Percentiles rank a stretch among this genome's conserved stretches.
Conservation (phyloP, 2,888 invertebrate genomes). For the Vesta saturnalis region DNA sequence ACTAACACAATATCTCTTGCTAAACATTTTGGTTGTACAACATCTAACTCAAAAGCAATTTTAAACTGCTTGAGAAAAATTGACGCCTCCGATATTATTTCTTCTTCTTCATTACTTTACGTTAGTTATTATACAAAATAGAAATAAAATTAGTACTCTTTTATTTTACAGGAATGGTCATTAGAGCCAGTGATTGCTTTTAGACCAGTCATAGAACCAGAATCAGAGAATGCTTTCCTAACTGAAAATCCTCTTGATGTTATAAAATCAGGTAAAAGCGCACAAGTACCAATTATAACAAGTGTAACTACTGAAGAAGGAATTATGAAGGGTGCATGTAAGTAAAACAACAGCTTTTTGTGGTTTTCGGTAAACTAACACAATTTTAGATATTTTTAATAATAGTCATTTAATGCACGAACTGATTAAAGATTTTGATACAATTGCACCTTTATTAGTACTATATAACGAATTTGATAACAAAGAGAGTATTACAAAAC, state of each 20-base stretch:
- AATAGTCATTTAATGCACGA: not conserved
- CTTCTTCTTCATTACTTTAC: no score
- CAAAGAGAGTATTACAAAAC: not conserved
- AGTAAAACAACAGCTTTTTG: no score
- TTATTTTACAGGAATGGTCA: constrained; percentile 73
- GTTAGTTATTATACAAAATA: no score
- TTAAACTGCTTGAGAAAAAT: no score
- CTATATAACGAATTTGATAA: not conserved
- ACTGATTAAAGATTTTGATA: not conserved
- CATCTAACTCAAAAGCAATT: no score
- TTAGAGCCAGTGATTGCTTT: constrained; percentile 84
- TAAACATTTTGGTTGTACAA: no score
- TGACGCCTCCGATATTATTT: no score
- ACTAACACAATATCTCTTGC: no score
- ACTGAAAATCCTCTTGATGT: constrained; percentile 68
- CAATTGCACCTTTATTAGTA: not conserved
- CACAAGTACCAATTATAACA: constrained; percentile 74
- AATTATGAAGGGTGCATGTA: constrained; percentile 70
- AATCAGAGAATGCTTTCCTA: constrained; percentile 74
- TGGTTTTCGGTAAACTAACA: not conserved
- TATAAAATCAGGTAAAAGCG: constrained; percentile 63
- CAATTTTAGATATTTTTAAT: not conserved
- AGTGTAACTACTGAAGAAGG: constrained; percentile 81
- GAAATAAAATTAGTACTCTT: no score
- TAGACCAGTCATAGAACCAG: constrained; percentile 78